Conservation (phyloP, 2,888 invertebrate genomes). For the Embidobia sp. region DNA sequence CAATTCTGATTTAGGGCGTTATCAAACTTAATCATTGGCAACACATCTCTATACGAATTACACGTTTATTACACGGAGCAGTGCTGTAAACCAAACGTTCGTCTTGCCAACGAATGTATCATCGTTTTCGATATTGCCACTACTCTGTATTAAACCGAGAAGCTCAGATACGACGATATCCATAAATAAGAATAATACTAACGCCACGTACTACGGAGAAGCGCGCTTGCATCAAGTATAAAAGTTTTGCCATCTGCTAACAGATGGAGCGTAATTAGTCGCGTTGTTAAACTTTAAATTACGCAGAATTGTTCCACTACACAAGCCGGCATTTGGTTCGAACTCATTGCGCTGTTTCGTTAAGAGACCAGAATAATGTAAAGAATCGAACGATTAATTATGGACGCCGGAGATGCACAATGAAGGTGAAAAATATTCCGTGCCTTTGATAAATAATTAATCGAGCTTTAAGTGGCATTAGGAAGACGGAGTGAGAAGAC, state of each 20-base stretch:
- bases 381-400: background rate
- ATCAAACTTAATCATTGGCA: slow-evolving; percentile 23
- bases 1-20: slow-evolving; percentile 16
- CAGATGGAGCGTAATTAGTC: slow-evolving; percentile 48
- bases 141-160: slow-evolving; percentile 33
- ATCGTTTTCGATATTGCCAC: slow-evolving; percentile 51
- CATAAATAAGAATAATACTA: slow-evolving; percentile 55
- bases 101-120: slow-evolving; percentile 19
- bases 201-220: slow-evolving; percentile 49
- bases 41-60: slow-evolving; percentile 13
- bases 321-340: background rate
- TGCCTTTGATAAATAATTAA: slow-evolving; percentile 24
- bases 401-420: background rate
- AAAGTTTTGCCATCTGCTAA: slow-evolving; percentile 65
- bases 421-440: background rate
- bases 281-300: slow-evolving; percentile 24
- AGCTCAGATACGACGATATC: slow-evolving; percentile 23
- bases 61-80: slow-evolving; percentile 7
- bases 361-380: background rate
- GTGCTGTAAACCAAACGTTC: slow-evolving; percentile 12
- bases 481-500: slow-evolving; percentile 23
- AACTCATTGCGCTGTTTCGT: background rate
- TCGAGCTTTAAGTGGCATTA: slow-evolving; percentile 15
- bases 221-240: slow-evolving; percentile 57
- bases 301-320: slow-evolving; percentile 9